Evolutionary conservation across 1,140 invertebrate species (phyloP).

Genomic region (Drosophila mayri): DNA sequence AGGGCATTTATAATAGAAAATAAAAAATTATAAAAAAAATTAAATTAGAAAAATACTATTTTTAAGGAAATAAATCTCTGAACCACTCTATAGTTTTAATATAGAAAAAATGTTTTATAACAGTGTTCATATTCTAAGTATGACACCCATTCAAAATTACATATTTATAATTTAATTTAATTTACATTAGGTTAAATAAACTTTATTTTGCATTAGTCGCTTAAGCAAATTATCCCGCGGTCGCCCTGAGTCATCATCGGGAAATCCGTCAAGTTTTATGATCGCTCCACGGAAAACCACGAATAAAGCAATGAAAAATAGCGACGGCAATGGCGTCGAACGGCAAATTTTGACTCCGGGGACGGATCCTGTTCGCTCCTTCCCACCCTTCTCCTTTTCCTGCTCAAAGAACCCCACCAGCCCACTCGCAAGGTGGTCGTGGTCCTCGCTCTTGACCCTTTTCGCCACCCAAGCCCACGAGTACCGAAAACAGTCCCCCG

Average conservation of each 20-base stretch:
- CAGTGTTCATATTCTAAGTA: too few species aligned
- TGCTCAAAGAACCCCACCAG: slow-evolving; percentile 22
- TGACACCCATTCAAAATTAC: too few species aligned
- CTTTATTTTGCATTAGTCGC: too few species aligned
- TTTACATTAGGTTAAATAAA: too few species aligned
- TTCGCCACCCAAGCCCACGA: slow-evolving; percentile 62
- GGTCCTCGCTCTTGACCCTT: slow-evolving; percentile 78
- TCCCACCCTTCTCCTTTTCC: slow-evolving; percentile 7
- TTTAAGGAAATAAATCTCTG: too few species aligned
- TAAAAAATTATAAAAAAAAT: too few species aligned
- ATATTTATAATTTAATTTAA: too few species aligned
- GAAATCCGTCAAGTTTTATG: slow-evolving; percentile 69
- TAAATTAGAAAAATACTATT: too few species aligned
- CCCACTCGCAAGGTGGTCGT: slow-evolving; percentile 59
- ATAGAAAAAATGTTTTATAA: too few species aligned
- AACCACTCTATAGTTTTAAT: too few species aligned
- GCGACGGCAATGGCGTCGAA: slow-evolving; percentile 58
- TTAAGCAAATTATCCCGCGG: neutral
- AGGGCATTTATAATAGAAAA: too few species aligned
- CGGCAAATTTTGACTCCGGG: slow-evolving; percentile 20
- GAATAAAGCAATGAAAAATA: slow-evolving; percentile 56
- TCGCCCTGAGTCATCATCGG: neutral
- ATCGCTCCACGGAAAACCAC: slow-evolving; percentile 49
- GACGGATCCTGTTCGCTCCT: slow-evolving; percentile 13
- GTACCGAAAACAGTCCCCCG: slow-evolving; percentile 32